Evolutionary conservation across 2,113 vertebrate genomes (phyloP), one percentile per base, ranked within the genome.

Genomic region (Paramisgurnus dabryanus): DNA sequence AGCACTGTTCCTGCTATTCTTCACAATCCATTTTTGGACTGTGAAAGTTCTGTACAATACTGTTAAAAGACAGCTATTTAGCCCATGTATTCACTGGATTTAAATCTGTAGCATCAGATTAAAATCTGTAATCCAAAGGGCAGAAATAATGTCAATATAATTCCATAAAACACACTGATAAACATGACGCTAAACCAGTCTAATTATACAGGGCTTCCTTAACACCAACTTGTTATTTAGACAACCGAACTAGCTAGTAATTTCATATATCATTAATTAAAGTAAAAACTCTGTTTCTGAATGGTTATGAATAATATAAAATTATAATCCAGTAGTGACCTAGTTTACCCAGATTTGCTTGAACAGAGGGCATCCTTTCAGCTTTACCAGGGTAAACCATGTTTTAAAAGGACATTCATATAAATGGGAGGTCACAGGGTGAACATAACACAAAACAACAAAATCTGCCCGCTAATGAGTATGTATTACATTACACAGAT

Each of bases 291-390:
- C 41, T 22, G 39, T 58, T 40, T 65, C 6, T 67, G 39, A 64
- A 82, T 78, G 81, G 82, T 78, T 86, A 86, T 82, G 84, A 83
- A 85, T 87, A 88, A 87, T 71, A 86, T 66, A 67, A 12, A 80
- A 89, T 67, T 41, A 85, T 88, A 89, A 91, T 92, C 85, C 86
- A 87, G 81, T 18, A 84, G 78, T 89, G 88, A 90, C 89, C 88
- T 85, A 90, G 70, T 89, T 92, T 58, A 85, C 71, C 70, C 77
- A 61, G 79, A 80, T 72, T 45, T 61, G 65, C 47, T 34, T 69
- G 63, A 4, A 69, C 17, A 67, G 57, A 50, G n/a, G 47, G 55
- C 12, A 40, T 58, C 18, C 9, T 68, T 61, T 45, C 17, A 76
- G 58, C 6, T 55, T 53, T 53, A 27, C 61, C 63, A 66, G 47